These are phyloP conservation scores for Cettia cetti DNA, from an alignment of 2,113 vertebrate species.

Conservation along the genomic window DNA sequence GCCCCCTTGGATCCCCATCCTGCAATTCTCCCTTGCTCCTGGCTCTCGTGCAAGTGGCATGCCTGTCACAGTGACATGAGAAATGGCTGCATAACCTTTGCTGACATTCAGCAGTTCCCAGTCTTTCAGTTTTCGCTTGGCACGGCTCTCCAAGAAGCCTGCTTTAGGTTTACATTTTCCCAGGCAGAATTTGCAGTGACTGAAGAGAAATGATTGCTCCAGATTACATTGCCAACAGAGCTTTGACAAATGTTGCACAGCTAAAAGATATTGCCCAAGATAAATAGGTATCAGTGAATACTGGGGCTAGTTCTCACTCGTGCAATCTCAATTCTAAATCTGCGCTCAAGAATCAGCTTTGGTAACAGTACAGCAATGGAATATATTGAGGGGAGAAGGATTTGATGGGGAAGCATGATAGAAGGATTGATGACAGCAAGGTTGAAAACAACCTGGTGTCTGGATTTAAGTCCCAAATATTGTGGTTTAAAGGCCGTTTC, in stretches of 20 bases:
- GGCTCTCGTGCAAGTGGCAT: background rate
- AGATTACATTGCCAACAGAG: conserved; percentile 41
- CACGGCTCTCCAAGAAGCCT: background rate
- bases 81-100: conserved; percentile 21
- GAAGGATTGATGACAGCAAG: background rate
- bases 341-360: fast-evolving
- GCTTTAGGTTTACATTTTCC: conserved; percentile 11
- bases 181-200: conserved; percentile 30
- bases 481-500: background rate
- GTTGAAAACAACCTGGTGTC: background rate
- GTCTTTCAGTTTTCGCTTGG: background rate
- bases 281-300: conserved; percentile 5
- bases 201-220: conserved; percentile 40
- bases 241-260: conserved; percentile 32
- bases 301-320: background rate
- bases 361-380: background rate
- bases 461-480: background rate
- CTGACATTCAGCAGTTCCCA: background rate
- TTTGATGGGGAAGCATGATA: background rate
- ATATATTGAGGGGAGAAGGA: background rate
- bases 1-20: background rate
- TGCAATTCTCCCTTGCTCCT: background rate
- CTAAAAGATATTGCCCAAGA: conserved; percentile 27
- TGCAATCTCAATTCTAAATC: conserved; percentile 7
- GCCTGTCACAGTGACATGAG: conserved; percentile 5